A percentile compares a stretch with the other conserved stretches of the same genome.
These are phyloP conservation scores for Ambastaia sidthimunki DNA, from an alignment of 2,797 vertebrate species.

Conservation along the genomic window DNA sequence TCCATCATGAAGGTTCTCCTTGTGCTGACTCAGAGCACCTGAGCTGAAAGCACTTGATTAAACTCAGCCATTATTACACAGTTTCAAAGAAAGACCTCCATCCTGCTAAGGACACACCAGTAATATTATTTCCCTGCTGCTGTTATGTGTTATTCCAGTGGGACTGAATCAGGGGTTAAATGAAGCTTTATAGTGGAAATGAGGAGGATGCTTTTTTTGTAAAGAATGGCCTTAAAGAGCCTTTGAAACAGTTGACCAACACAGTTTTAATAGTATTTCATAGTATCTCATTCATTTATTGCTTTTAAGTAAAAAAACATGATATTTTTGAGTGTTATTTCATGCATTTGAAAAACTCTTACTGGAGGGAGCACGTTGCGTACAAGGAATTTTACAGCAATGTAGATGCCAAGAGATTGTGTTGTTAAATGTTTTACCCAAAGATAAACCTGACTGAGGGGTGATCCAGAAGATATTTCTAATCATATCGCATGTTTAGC, in stretches of 20 bases:
- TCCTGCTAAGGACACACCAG: slow-evolving; percentile 25
- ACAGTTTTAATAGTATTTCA: neutral
- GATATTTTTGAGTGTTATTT: slow-evolving; percentile 13
- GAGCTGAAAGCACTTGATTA: slow-evolving; percentile 34
- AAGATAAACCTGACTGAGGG: neutral
- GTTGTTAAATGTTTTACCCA: slow-evolving; percentile 18
- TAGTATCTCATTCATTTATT: neutral
- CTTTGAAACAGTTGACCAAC: neutral
- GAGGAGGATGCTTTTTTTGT: slow-evolving; percentile 49
- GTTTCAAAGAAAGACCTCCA: slow-evolving; percentile 44
- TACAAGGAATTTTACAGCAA: neutral
- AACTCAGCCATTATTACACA: slow-evolving; percentile 35
- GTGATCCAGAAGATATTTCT: slow-evolving; percentile 11
- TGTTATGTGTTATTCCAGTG: slow-evolving; percentile 33
- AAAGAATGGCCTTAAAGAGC: slow-evolving; percentile 34
- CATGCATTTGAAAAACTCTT: slow-evolving; percentile 13
- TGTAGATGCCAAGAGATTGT: slow-evolving; percentile 18
- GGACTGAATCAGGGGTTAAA: slow-evolving; percentile 43
- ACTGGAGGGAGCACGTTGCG: neutral
- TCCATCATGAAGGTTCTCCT: slow-evolving; percentile 16
- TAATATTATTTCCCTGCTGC: slow-evolving; percentile 16
- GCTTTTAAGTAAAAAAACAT: neutral
- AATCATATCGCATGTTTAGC: slow-evolving; percentile 33
- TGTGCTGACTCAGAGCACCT: slow-evolving; percentile 41
- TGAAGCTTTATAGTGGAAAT: slow-evolving; percentile 51